phyloP scores from a whole-genome alignment of 92 coral and sea anemone genomes.

The Muricea muricata region DNA sequence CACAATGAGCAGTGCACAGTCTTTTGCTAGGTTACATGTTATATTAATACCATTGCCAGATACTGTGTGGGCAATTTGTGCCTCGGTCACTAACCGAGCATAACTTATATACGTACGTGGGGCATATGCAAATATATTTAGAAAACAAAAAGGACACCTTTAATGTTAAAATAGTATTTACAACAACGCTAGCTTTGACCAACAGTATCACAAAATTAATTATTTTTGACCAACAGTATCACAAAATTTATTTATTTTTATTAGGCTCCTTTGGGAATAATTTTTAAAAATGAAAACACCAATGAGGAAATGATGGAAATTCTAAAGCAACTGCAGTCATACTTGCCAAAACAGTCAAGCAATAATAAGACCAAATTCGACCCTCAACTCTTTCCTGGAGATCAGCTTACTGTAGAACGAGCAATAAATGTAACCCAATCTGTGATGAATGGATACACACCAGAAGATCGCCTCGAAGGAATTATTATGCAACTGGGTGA shows the following conservation, averaged over 20 bases:
- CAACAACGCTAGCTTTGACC: no score
- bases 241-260: background rate
- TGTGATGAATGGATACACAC: conserved; percentile 70
- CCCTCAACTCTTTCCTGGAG: conserved; percentile 69
- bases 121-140: no score
- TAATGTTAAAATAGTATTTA: no score
- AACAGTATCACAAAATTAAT: background rate
- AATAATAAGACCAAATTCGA: background rate
- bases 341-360: background rate
- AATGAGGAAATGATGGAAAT: conserved; percentile 27
- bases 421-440: conserved; percentile 66
- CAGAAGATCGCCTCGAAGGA: conserved; percentile 73
- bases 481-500: conserved; percentile 71
- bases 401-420: conserved; percentile 67
- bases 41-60: no score
- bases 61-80: no score
- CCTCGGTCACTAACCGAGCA: no score
- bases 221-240: no score
- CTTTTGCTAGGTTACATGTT: no score
- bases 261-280: conserved; percentile 36
- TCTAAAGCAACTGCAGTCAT: conserved; percentile 27
- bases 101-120: no score
- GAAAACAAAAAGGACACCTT: no score
- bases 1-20: no score
- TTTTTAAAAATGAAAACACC: conserved; percentile 24